Base-by-base conservation (phyloP, 2,888 invertebrate genomes). In the Dicranocentrus wangi region DNA sequence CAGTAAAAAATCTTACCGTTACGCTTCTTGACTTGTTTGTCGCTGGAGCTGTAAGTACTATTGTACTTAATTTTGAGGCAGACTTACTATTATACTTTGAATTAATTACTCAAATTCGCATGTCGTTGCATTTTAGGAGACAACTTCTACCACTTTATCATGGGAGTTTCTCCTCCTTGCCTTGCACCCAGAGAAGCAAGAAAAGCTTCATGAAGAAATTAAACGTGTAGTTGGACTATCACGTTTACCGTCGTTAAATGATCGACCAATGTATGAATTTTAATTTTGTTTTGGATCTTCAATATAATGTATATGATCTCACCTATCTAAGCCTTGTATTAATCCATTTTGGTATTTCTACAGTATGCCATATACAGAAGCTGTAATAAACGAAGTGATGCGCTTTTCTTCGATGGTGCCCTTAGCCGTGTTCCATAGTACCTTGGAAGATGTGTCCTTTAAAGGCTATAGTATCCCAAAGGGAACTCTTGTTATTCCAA, bases 201-300 rank as follows among this genome's bases (percentile, higher is more conserved):
- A 83, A 17, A 85, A 85, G 68, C 55, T 86, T 1, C 70, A 79
- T 25, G 61, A 83, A 7, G 86, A 86, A 80, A 83, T 86, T 25
- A 81, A 81, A 17, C 10, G 25, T 2, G 85, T 85, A 8, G 75
- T 85, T 17, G 85, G 86, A 10, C 17, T 63, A 5, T 77, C 81
- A 1, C 21, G 84, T 3, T 71, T 63, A n/a, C 83, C 85, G 10
- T 77, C 76, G 25, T 51, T 85, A 8, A 47, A 73, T 15, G 84
- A 85, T 51, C 70, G 82, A 13, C 78, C 82, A 23, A 60, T 70
- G 78, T 82, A 32, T 32, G 32, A 10, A 32, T 7, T 32, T 32
- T 32, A 3, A 7, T 32, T 32, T 32, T 7, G 32, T 32, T 7
- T 32, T 32, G 32, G 10, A 32, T 3, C 21, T 43, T 13, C 7